phyloP scores from a whole-genome alignment of 2,888 invertebrate species.

The Corbicula japonica region DNA sequence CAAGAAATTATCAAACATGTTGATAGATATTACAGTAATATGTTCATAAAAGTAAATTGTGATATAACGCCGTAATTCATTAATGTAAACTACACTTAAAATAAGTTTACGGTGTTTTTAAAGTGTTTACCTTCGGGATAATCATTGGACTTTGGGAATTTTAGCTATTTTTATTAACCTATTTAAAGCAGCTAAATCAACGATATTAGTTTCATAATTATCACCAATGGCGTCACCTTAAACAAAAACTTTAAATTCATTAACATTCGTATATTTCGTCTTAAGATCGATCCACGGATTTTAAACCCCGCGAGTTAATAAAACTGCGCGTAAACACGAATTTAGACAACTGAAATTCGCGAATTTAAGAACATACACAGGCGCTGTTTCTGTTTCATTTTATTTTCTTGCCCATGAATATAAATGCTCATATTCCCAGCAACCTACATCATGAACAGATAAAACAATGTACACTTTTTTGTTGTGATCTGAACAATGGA shows the following conservation, averaged over 20 bases:
- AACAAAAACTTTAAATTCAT: neutral
- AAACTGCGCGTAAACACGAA: no score
- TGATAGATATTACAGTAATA: slow-evolving; percentile 15
- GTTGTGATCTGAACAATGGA: neutral
- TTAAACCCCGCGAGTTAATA: no score
- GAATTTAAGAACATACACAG: no score
- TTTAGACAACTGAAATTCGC: no score
- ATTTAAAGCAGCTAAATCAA: no score
- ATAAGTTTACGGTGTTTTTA: no score
- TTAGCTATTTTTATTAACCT: neutral
- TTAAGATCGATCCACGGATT: no score
- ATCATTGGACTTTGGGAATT: neutral
- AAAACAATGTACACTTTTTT: neutral
- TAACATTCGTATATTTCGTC: neutral
- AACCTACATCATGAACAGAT: no score
- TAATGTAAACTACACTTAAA: neutral
- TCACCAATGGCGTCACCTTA: neutral
- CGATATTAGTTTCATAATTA: no score
- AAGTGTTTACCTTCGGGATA: slow-evolving; percentile 8
- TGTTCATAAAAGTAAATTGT: slow-evolving; percentile 12
- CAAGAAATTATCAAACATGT: slow-evolving; percentile 3
- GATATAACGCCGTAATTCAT: neutral
- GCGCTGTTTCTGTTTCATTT: no score
- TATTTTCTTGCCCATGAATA: no score
- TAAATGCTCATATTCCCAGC: no score